Base-by-base conservation (phyloP, 2,113 vertebrate genomes). In the Grallaria varia region DNA sequence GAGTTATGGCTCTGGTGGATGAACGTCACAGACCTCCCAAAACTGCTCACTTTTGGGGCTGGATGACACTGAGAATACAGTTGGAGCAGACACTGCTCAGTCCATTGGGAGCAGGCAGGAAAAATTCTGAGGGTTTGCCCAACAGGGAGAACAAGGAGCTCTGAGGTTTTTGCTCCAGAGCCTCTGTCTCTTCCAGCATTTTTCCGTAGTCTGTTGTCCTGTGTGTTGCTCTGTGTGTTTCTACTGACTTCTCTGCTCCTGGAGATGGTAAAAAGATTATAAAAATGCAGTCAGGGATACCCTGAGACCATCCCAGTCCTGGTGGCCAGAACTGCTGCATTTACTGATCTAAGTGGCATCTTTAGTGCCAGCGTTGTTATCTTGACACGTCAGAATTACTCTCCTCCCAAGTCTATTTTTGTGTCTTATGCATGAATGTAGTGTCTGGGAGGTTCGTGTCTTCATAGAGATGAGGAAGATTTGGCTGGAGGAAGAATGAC, bases 1-100 rank as follows among this genome's bases (percentile, higher is more conserved):
- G 2, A 24, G 23, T 69, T 69, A 20, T 6, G 24, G 60, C 21
- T 27, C 14, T 6, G 14, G 40, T 33, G 42, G 24, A 35, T 63
- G 44, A 35, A 56, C 74, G 58, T 63, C 60, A 21, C 53, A 56
- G 23, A 27, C 22, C 28, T 79, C 19, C 30, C 1, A 3, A 8
- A 39, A 42, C 14, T 62, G 14, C 55, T 74, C 55, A 1, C 7
- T 68, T 50, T 27, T 39, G 37, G 58, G 68, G 2, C 74, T 52
- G 17, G 0, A 1, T 12, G 18, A 63, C 1, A 1, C 44, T 30
- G 10, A 22, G 63, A 16, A 8, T 11, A 14, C 1, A 19, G 45
- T 60, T 81, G 64, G 28, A 89, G 63, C 84, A 66, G 63, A 18
- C 2, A 5, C 89, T 1, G 2, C 13, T 55, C 45, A 44, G 56